Conservation (phyloP, 2,888 invertebrate genomes). For the Sylvicola cinctus region DNA sequence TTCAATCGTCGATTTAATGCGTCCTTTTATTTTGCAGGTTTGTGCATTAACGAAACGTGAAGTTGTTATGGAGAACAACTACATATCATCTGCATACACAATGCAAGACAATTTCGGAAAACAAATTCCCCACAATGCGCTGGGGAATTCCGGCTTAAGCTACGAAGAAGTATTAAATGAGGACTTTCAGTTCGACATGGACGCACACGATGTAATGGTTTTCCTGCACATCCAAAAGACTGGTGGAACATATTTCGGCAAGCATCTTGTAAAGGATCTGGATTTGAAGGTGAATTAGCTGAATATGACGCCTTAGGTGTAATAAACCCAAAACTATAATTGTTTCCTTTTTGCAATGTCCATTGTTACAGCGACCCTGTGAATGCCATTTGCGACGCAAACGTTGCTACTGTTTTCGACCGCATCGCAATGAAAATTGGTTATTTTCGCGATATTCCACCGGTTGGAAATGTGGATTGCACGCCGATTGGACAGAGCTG, state of each 20-base stretch:
- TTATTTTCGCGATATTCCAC: constrained; percentile 93
- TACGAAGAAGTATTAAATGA: constrained; percentile 75
- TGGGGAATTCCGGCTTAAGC: constrained; percentile 47
- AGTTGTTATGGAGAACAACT: constrained; percentile 26
- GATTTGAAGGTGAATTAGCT: constrained; percentile 38
- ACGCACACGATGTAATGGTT: constrained; percentile 93
- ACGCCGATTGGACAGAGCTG: constrained; percentile 96
- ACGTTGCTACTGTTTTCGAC: constrained; percentile 79
- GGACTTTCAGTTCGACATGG: constrained; percentile 74
- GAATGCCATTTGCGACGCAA: constrained; percentile 77
- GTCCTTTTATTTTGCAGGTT: constrained; percentile 28
- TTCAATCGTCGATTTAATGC: not conserved
- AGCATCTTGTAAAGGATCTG: constrained; percentile 87
- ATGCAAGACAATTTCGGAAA: constrained; percentile 12
- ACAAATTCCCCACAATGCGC: constrained; percentile 14
- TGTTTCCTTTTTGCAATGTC: constrained; percentile 14
- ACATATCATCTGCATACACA: constrained; percentile 13
- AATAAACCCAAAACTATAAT: not conserved
- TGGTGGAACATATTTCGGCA: constrained; percentile 93
- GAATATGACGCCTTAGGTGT: not conserved
- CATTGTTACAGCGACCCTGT: constrained; percentile 60
- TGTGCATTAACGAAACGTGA: constrained; percentile 51
- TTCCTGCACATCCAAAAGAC: constrained; percentile 98
- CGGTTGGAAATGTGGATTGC: constrained; percentile 95
- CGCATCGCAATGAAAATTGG: constrained; percentile 88